These are phyloP conservation scores for Orestias chungarensis DNA, from an alignment of 2,797 vertebrate species.

Conservation along the genomic window DNA sequence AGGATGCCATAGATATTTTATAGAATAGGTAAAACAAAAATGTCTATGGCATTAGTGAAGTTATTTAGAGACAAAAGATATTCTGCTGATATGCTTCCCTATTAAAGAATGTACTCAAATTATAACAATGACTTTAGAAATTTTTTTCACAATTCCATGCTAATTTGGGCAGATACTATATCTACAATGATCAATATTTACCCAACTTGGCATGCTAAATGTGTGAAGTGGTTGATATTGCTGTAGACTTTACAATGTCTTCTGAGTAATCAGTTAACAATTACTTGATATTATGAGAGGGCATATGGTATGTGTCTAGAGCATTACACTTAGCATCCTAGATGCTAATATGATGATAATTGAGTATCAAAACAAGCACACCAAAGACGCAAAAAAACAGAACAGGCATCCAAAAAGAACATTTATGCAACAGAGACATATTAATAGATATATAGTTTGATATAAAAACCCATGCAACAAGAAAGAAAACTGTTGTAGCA, in stretches of 20 bases:
- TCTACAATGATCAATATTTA: neutral
- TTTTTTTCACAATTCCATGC: neutral
- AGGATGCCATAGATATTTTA: neutral
- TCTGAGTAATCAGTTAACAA: neutral
- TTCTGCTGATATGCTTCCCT: neutral
- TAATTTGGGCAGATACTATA: neutral
- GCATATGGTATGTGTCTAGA: too few species aligned
- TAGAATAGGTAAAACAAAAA: neutral
- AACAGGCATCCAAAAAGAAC: neutral
- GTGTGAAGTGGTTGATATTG: neutral
- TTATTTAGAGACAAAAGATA: neutral
- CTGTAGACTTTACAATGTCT: neutral
- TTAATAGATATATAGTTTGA: neutral
- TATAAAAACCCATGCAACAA: neutral
- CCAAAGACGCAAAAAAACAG: neutral
- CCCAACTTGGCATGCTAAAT: neutral
- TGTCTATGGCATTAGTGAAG: neutral
- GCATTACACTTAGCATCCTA: neutral
- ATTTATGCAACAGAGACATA: neutral
- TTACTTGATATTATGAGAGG: too few species aligned
- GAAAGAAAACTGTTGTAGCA: neutral
- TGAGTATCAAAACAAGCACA: neutral
- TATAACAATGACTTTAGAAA: neutral
- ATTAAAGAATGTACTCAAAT: neutral
- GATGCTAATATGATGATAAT: neutral